Conservation (phyloP, 2,888 invertebrate genomes). For the Pachymerium ferrugineum region DNA sequence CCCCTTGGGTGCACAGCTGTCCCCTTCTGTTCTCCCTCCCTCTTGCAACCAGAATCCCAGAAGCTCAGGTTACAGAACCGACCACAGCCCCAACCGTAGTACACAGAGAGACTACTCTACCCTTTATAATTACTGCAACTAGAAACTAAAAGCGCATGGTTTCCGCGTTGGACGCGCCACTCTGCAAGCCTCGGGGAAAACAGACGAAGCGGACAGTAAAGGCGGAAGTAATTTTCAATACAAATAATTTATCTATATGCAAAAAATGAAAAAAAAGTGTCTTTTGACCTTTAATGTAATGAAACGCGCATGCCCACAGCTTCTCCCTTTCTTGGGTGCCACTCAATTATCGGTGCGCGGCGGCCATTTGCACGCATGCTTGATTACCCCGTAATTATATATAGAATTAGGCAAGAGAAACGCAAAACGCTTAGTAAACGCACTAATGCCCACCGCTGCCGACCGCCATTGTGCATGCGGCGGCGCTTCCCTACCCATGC, state of each 20-base stretch:
- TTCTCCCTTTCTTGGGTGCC: not conserved
- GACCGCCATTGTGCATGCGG: not conserved
- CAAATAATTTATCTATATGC: too few relatives aligned
- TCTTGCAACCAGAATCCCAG: not conserved
- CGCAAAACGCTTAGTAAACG: not conserved
- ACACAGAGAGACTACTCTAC: not conserved
- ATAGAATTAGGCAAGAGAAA: not conserved
- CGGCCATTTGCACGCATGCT: not conserved
- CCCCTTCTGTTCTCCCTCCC: not conserved
- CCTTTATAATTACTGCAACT: not conserved
- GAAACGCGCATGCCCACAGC: not conserved
- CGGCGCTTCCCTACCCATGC: not conserved
- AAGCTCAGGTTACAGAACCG: not conserved
- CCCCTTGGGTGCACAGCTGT: not conserved
- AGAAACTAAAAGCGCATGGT: not conserved
- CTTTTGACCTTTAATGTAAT: not conserved
- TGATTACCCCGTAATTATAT: not conserved
- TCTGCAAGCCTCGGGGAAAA: not conserved
- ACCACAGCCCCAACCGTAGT: not conserved
- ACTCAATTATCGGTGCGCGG: not conserved
- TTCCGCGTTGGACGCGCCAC: not conserved
- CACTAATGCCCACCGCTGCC: not conserved
- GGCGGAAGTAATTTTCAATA: too few relatives aligned
- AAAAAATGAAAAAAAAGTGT: not conserved
- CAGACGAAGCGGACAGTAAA: too few relatives aligned